Base-by-base conservation (phyloP, 2,888 invertebrate species). In the Patella caerulea region DNA sequence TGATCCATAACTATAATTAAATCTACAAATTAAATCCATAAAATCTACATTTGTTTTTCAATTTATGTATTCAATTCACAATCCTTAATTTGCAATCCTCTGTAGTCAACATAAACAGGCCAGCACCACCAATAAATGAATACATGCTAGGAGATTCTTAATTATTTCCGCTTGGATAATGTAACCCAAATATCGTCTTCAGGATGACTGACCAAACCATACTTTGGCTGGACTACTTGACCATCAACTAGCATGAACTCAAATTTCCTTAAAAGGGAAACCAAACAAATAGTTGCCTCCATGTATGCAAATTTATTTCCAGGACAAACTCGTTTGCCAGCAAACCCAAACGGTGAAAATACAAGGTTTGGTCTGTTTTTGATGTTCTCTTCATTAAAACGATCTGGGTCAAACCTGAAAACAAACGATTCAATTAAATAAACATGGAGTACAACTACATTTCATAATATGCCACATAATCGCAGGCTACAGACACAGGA, bases 271-370 rank as follows among this genome's bases (percentile, higher is more conserved):
- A 91, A 81, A 12, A 92, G 76, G 3, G 86, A 82, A 9, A 87
- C 85, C 19, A 92, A 65, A 56, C 86, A 80, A 7, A 87, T 81
- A 0, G 86, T 80, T 4, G 86, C 86, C 81, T 91, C 88, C 19
- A 84, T 75, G 73, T 90, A 87, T 1, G 89, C 85, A 80, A 90
- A 88, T 29, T 85, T 84, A 72, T 85, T 83, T 4, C 87, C 90
- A 17, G 90, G 89, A 78, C 89, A 89, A 17, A 84, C 83, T 7
- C 89, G 80, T 76, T 90, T 90, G 15, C 92, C 92, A 74, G 90
- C 90, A 86, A 92, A 91, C 4, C 92, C 92, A 84, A 92, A 92
- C 2, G 91, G 91, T 72, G 86, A 84, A 79, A 90, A 92, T 2
- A 88, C 84, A 29, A 88, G 83, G 3, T 85, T 65, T 65, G 87